A percentile compares a stretch with the other conserved stretches of the same genome.
phyloP scores from a whole-genome alignment of 2,888 invertebrate species.

The Criorhina ranunculi region DNA sequence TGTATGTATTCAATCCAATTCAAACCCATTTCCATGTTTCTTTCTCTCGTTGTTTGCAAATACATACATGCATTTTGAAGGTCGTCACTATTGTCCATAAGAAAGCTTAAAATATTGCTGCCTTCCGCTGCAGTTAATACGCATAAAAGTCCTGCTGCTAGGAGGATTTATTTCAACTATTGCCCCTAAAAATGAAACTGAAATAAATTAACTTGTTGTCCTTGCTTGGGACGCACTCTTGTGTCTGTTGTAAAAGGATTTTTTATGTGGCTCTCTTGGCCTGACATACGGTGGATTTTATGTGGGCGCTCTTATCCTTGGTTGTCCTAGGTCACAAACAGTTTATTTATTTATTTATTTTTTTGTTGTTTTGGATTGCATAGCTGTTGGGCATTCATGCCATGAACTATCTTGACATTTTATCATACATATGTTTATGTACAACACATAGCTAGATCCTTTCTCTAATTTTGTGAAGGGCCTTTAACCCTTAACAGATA shows the following conservation, averaged over 20 bases:
- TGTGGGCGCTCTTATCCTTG: conserved; percentile 35
- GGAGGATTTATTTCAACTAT: conserved; percentile 20
- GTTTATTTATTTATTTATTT: conserved; percentile 10
- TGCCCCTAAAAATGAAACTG: conserved; percentile 33
- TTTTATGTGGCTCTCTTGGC: not conserved
- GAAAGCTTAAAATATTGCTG: conserved; percentile 28
- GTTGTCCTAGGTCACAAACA: conserved; percentile 52
- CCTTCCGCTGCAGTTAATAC: conserved; percentile 57
- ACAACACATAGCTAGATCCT: not conserved
- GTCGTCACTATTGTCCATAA: conserved; percentile 19
- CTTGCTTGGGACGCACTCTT: conserved; percentile 35
- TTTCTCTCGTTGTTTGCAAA: too few species aligned
- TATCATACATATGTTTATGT: not conserved
- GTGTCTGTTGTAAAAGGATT: not conserved
- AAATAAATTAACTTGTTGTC: conserved; percentile 60
- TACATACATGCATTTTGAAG: conserved; percentile 22
- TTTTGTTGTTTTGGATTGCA: conserved; percentile 5
- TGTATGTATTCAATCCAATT: too few species aligned
- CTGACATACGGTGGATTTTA: conserved; percentile 8
- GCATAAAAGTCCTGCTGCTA: conserved; percentile 31
- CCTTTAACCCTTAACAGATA: too few species aligned
- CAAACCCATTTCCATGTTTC: too few species aligned
- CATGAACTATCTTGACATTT: conserved; percentile 23
- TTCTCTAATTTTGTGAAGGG: not conserved
- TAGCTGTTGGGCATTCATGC: conserved; percentile 22